Conservation (phyloP, 1,140 invertebrate genomes). For the Nasonia vitripennis region DNA sequence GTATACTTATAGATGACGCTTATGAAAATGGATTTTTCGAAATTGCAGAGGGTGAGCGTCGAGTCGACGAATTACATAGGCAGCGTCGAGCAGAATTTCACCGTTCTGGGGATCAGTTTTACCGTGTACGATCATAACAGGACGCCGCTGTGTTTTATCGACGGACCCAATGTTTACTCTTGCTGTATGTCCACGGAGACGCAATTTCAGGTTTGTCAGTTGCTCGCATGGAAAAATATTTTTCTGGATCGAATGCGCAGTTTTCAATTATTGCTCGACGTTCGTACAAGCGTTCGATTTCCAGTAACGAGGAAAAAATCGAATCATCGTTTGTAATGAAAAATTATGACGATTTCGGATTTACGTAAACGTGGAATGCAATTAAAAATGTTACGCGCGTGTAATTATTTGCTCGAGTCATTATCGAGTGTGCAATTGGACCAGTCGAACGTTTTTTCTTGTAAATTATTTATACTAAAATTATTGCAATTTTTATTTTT, state of each 20-base stretch:
- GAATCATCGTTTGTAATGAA: too few species aligned
- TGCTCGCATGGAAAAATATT: not conserved
- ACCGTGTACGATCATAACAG: slow-evolving; percentile 61
- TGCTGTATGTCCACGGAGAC: slow-evolving; percentile 64
- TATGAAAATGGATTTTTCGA: not conserved
- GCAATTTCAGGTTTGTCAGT: slow-evolving; percentile 61
- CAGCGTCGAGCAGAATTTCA: slow-evolving; percentile 64
- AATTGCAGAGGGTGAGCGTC: slow-evolving; percentile 60
- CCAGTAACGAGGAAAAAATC: too few species aligned
- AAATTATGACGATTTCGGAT: too few species aligned
- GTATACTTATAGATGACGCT: not conserved
- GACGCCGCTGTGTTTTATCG: slow-evolving; percentile 58
- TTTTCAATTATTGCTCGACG: too few species aligned
- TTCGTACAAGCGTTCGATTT: too few species aligned
- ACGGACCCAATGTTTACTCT: slow-evolving; percentile 61
- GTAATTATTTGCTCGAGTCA: too few species aligned
- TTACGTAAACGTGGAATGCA: too few species aligned
- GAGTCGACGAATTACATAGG: slow-evolving; percentile 59
- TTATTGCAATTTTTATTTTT: not conserved
- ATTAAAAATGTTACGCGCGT: too few species aligned
- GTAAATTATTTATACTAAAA: too few species aligned
- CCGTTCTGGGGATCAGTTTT: slow-evolving; percentile 60
- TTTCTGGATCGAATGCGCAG: too few species aligned
- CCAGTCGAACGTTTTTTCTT: too few species aligned
- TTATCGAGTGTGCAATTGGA: too few species aligned